phyloP scores from a whole-genome alignment of 2,888 invertebrate genomes.

The Aphelenchoides bicaudatus region DNA sequence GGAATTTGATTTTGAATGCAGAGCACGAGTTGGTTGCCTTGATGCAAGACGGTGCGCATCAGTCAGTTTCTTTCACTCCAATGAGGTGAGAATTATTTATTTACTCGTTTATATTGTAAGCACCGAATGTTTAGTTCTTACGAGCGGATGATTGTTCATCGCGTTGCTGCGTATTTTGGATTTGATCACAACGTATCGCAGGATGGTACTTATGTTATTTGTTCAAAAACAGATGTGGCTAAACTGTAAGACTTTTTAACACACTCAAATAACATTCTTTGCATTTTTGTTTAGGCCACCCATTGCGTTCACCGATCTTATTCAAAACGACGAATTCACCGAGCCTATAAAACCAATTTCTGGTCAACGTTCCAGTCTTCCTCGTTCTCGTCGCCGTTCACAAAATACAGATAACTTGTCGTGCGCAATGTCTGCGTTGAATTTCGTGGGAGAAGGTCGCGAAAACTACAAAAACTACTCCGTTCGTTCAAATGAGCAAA shows the following conservation, averaged over 20 bases:
- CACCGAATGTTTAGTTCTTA: too few species aligned
- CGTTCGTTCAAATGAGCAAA: too few species aligned
- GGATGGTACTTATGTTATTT: conserved; percentile 63
- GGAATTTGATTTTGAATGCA: conserved; percentile 77
- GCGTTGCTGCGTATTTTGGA: conserved; percentile 83
- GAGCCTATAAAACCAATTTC: too few species aligned
- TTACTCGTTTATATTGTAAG: too few species aligned
- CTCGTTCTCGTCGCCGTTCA: too few species aligned
- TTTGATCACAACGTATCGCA: conserved; percentile 88
- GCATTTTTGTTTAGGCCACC: conserved; percentile 20
- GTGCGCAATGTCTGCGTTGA: too few species aligned
- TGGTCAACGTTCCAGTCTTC: too few species aligned
- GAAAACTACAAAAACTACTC: too few species aligned
- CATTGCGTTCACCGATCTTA: conserved; percentile 22
- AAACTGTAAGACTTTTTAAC: background rate
- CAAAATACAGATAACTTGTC: too few species aligned
- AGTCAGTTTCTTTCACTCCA: conserved; percentile 79
- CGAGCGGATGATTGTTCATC: conserved; percentile 78
- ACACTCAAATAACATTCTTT: conserved; percentile 1
- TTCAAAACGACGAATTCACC: conserved; percentile 24
- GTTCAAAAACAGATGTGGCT: conserved; percentile 23
- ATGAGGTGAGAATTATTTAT: too few species aligned
- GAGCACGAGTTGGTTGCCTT: conserved; percentile 81
- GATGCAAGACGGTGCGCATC: conserved; percentile 62
- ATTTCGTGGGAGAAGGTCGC: too few species aligned